phyloP scores from a whole-genome alignment of 2,797 vertebrate genomes.

The Silurus lanzhouensis region DNA sequence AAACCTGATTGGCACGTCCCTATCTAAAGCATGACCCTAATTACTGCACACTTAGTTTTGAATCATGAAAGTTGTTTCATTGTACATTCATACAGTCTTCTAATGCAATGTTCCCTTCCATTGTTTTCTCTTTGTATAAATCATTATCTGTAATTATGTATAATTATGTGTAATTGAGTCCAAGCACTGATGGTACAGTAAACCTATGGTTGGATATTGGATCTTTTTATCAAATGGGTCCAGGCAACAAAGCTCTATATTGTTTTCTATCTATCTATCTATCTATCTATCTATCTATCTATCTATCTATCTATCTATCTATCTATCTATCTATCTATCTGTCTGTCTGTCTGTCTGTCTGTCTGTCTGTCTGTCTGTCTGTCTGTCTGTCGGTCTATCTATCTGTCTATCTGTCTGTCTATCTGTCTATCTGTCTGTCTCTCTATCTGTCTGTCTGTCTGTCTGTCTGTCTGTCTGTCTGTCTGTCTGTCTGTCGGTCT shows the following conservation, averaged over 20 bases:
- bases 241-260: not conserved
- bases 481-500: not conserved
- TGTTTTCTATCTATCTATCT: no score
- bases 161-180: not conserved
- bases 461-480: not conserved
- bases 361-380: not conserved
- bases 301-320: not conserved
- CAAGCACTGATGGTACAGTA: not conserved
- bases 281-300: no score
- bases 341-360: not conserved
- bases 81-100: not conserved
- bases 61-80: not conserved
- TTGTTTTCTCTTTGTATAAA: not conserved
- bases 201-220: not conserved
- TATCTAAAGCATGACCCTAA: not conserved
- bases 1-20: not conserved
- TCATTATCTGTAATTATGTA: not conserved
- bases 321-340: slow-evolving; percentile 1
- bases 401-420: no score
- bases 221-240: not conserved
- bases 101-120: not conserved
- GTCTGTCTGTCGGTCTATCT: no score
- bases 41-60: not conserved
- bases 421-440: not conserved
- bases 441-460: not conserved